A percentile compares a stretch with the other conserved stretches of the same genome.
These are phyloP conservation scores for Argynnis bischoffii DNA, from an alignment of 2,888 invertebrate species.

Conservation along the genomic window DNA sequence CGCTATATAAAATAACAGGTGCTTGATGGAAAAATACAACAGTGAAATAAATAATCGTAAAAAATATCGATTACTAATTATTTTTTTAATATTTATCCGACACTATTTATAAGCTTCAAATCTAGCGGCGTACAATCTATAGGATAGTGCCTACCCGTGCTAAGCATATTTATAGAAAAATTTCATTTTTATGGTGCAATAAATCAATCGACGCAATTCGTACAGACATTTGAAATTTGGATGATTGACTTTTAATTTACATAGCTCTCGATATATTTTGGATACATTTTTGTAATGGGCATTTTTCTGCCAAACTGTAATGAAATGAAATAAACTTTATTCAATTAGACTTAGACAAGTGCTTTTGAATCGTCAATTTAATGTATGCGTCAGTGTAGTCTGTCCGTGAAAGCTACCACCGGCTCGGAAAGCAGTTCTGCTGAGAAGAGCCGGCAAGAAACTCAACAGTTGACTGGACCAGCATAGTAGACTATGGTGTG, in stretches of 20 bases:
- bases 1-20: too few species aligned
- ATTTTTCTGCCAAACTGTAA: background rate
- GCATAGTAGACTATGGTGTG: too few species aligned
- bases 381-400: too few species aligned
- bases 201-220: conserved; percentile 14
- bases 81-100: background rate
- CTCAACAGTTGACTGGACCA: too few species aligned
- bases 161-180: conserved; percentile 23
- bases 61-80: conserved; percentile 1
- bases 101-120: conserved; percentile 11
- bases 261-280: too few species aligned
- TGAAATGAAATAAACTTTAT: too few species aligned
- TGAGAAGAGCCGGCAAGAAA: too few species aligned
- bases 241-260: conserved; percentile 9
- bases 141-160: background rate
- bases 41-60: background rate
- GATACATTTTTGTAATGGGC: background rate
- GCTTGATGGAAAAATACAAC: too few species aligned
- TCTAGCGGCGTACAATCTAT: conserved; percentile 1
- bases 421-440: too few species aligned
- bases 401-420: too few species aligned
- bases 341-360: too few species aligned
- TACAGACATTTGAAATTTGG: conserved; percentile 7
- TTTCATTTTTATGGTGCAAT: conserved; percentile 7
- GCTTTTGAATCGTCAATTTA: too few species aligned